Evolutionary conservation across 2,888 invertebrate species (phyloP).

Genomic region (Hypselothyrea guttata): DNA sequence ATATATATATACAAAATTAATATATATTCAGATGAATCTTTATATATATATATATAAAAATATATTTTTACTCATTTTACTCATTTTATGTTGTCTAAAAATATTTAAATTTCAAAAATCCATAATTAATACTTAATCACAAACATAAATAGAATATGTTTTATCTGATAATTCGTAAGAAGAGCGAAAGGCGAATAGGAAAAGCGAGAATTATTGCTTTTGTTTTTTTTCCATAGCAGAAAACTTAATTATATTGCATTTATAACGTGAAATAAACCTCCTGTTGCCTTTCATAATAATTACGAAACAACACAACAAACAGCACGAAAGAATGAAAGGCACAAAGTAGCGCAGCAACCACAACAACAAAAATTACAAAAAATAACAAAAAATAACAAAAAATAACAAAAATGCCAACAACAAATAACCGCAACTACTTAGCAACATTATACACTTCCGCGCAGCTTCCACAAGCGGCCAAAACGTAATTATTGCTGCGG

Average conservation of each 20-base stretch:
- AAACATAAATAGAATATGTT: too few relatives aligned
- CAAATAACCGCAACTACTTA: constrained; percentile 73
- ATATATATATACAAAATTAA: too few relatives aligned
- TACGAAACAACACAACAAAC: constrained; percentile 49
- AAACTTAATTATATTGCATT: constrained; percentile 70
- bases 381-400: too few relatives aligned
- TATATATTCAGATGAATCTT: too few relatives aligned
- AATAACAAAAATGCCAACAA: too few relatives aligned
- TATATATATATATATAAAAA: too few relatives aligned
- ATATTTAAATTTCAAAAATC: too few relatives aligned
- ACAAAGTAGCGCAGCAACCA: constrained; percentile 29
- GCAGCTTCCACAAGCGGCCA: constrained; percentile 61
- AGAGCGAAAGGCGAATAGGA: neutral
- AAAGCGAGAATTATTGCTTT: constrained; percentile 10
- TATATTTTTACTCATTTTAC: too few relatives aligned
- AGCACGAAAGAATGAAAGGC: constrained; percentile 17
- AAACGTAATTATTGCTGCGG: constrained; percentile 76
- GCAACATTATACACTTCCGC: constrained; percentile 77
- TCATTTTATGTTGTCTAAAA: too few relatives aligned
- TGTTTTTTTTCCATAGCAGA: constrained; percentile 16
- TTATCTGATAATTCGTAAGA: constrained; percentile 17
- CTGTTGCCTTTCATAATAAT: constrained; percentile 74
- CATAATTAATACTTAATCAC: too few relatives aligned
- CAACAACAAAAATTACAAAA: constrained; percentile 26
- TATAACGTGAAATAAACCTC: constrained; percentile 71